Evolutionary conservation across 2,797 vertebrate genomes (phyloP).

Genomic region (Oreochromis grahami): DNA sequence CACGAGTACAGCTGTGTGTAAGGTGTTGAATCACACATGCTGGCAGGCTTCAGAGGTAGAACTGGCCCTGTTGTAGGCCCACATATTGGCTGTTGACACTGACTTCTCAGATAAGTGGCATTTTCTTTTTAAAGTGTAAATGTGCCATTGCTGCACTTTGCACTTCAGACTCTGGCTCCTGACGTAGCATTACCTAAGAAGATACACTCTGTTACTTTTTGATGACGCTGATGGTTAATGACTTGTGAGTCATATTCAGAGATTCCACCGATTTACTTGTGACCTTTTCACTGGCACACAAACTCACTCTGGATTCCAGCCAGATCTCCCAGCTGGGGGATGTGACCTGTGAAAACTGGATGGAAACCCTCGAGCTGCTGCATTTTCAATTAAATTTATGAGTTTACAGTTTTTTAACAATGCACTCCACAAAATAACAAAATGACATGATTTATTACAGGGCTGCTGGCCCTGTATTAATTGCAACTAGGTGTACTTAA

Average conservation of each 20-base stretch:
- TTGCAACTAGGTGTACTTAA: background rate
- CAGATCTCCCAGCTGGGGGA: background rate
- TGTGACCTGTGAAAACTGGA: background rate
- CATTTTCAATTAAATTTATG: background rate
- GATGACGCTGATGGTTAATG: slow-evolving; percentile 44
- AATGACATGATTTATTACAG: background rate
- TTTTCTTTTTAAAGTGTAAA: background rate
- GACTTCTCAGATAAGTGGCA: background rate
- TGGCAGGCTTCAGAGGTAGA: background rate
- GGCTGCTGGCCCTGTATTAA: background rate
- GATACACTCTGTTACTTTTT: slow-evolving; percentile 4
- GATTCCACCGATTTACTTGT: background rate
- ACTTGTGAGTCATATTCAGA: slow-evolving; percentile 18
- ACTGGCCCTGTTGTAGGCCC: background rate
- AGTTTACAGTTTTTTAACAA: background rate
- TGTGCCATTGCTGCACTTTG: slow-evolving; percentile 4
- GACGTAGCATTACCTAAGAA: background rate
- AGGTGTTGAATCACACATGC: background rate
- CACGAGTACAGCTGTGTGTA: background rate
- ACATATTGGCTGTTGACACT: background rate
- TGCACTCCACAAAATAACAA: background rate
- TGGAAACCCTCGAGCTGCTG: background rate
- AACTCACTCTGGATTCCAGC: slow-evolving; percentile 23
- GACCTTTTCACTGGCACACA: slow-evolving; percentile 19
- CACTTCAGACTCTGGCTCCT: slow-evolving; percentile 27